Base-by-base conservation (phyloP, 2,888 invertebrate species). In the Tetropium fuscum region DNA sequence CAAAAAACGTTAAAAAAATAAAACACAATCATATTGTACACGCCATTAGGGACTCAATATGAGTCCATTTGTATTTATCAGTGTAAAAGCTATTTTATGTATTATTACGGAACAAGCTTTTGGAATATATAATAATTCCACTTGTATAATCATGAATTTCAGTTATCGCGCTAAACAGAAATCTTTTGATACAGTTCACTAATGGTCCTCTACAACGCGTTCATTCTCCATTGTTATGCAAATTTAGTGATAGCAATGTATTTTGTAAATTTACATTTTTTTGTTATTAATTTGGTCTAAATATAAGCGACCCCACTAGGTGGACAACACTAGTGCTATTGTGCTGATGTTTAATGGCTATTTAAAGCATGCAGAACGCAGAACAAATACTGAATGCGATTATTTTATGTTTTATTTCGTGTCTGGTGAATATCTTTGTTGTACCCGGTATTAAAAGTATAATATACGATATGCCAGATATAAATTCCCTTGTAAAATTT, bases 351-450 rank as follows among this genome's bases (percentile, higher is more conserved):
- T 38, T 51, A 63, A 63, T 59, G 58, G 55, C 53, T 49, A 48
- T 58, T 64, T 58, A 36, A 60, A 63, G 55, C 60, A 59, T 34
- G 36, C 53, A 36, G 45, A 49, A 60, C 55, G 20, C 43, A 45
- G 47, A 66, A 62, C 60, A 60, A 54, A 59, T 51, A 53, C 60
- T n/a, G n/a, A n/a, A n/a, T n/a, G n/a, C n/a, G n/a, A n/a, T n/a
- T n/a, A n/a, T n/a, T n/a, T n/a, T n/a, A n/a, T n/a, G n/a, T n/a
- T n/a, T n/a, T n/a, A n/a, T n/a, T n/a, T n/a, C n/a, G n/a, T n/a
- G n/a, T n/a, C n/a, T n/a, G n/a, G n/a, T n/a, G n/a, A n/a, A n/a
- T n/a, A n/a, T n/a, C n/a, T n/a, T n/a, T n/a, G n/a, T n/a, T n/a
- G n/a, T n/a, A n/a, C n/a, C n/a, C n/a, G n/a, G n/a, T n/a, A n/a